Evolutionary conservation across 2,888 invertebrate species (phyloP).

Genomic region (Cosmia trapezina): DNA sequence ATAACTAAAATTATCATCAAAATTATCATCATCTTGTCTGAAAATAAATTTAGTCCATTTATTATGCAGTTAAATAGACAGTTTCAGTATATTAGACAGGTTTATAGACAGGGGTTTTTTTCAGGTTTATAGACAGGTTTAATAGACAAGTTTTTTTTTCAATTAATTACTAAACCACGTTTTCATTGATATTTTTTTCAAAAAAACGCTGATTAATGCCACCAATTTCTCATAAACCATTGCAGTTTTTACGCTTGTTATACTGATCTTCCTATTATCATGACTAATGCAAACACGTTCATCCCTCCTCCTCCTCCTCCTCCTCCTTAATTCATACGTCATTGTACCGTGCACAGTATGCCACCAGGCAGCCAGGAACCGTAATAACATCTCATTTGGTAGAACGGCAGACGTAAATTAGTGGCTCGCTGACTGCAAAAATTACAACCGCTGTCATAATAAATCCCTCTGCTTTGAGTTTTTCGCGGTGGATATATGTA

Average conservation of each 20-base stretch:
- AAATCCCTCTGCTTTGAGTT: conserved; percentile 38
- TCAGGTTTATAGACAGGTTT: no score
- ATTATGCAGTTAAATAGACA: neutral
- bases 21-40: no score
- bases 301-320: neutral
- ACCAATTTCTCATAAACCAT: no score
- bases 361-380: conserved; percentile 3
- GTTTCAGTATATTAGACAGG: no score
- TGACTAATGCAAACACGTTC: neutral
- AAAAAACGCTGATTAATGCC: no score
- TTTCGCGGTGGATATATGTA: conserved; percentile 7
- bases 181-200: neutral
- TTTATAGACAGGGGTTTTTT: no score
- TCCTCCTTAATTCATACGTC: neutral
- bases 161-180: neutral
- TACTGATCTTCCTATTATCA: neutral
- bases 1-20: no score
- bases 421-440: conserved; percentile 42
- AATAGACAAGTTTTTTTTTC: no score
- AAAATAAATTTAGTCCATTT: neutral
- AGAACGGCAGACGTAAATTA: conserved; percentile 42
- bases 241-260: no score
- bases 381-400: conserved; percentile 52
- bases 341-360: conserved; percentile 24
- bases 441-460: conserved; percentile 44